Evolutionary conservation across 2,888 invertebrate species (phyloP).

Genomic region (Pollenia labialis): DNA sequence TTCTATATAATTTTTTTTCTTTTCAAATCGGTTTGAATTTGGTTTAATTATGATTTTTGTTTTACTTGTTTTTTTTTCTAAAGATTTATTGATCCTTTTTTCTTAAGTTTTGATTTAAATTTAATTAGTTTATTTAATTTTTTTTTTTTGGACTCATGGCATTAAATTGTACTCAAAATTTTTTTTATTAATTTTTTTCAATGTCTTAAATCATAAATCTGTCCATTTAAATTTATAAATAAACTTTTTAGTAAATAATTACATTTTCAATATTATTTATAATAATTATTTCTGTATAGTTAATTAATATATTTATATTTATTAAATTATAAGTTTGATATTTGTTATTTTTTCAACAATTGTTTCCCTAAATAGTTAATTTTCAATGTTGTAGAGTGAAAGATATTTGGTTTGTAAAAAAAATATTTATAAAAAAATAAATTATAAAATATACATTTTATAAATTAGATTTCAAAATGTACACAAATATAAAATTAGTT

Average conservation of each 20-base stretch:
- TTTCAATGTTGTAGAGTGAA: constrained; percentile 51
- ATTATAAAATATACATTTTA: constrained; percentile 52
- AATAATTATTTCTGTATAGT: constrained; percentile 6
- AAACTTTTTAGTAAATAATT: constrained; percentile 24
- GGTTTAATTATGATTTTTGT: constrained; percentile 21
- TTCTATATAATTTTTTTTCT: constrained; percentile 33
- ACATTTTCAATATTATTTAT: constrained; percentile 2
- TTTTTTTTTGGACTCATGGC: constrained; percentile 67
- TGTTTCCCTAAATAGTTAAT: constrained; percentile 67
- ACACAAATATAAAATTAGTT: constrained; percentile 61
- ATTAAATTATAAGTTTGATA: constrained; percentile 17
- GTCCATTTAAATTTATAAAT: constrained; percentile 36
- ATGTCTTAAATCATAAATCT: constrained; percentile 6
- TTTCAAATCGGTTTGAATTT: constrained; percentile 26
- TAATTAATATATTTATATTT: constrained; percentile 12
- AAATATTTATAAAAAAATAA: constrained; percentile 56
- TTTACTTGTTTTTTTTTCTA: constrained; percentile 23
- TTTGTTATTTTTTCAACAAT: constrained; percentile 44
- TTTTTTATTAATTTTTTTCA: constrained; percentile 26
- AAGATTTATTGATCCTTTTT: constrained; percentile 40
- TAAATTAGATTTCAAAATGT: constrained; percentile 49
- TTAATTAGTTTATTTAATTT: constrained; percentile 17
- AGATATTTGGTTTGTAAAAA: constrained; percentile 42
- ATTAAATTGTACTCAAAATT: constrained; percentile 66
- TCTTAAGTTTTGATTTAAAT: constrained; percentile 21